Evolutionary conservation across 1,140 invertebrate genomes (phyloP), one percentile per base, ranked within the genome.

Genomic region (Heliconius hermathena): DNA sequence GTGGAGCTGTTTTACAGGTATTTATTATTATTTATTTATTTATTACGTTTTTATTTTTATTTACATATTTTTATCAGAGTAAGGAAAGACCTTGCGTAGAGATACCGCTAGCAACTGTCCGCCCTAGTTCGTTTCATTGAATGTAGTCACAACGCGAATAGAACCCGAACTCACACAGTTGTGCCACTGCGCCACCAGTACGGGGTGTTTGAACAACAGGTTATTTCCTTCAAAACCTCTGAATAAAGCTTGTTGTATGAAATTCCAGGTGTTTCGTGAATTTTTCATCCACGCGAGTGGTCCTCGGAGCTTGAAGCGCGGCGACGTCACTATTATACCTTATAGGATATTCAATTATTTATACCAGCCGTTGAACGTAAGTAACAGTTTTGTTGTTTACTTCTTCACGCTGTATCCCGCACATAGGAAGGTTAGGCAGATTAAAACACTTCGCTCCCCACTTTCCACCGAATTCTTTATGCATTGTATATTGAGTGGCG

Each of bases 281-380:
- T 89, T 93, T 77, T 93, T 93, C 86, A 89, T 93, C 76, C 92
- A 93, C 82, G 90, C 89, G 1, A 89, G 91, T 83, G 77, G 83
- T 5, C 86, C 92, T 0, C 82, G 82, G 8, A 80, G 83, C 0
- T 71, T 93, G 29, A 73, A 83, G 26, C 85, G 88, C 13, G 92
- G 92, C 0, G 92, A 93, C 73, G 46, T 82, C 16, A 75, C 87
- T 9, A 75, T 92, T n/a, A 77, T 93, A 4, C 74, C 84, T 36
- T 93, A 93, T 49, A 82, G 92, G 3, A 77, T 93, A 71, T 93
- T 93, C 85, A 93, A 93, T 79, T 93, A 93, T 71, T 83, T 93
- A 1, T 92, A 92, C 75, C 82, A 90, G 52, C 87, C 89, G 0
- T 78, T 92, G 0, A 88, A 85, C 60, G 92, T 93, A 75, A 88